Conservation (phyloP, 2,888 invertebrate genomes). For the Prenolepis imparis region DNA sequence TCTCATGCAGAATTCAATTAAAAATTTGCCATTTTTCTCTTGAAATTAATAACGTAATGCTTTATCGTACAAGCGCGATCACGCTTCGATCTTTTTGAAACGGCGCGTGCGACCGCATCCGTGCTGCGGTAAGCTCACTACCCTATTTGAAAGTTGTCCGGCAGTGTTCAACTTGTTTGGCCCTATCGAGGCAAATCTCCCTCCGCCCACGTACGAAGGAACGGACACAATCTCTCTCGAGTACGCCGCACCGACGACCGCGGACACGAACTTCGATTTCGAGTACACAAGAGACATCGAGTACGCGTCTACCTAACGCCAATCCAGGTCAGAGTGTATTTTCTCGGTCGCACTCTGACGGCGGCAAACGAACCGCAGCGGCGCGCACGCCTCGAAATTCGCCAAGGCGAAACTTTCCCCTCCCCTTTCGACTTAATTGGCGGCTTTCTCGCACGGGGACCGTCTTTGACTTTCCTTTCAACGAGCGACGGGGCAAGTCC, state of each 20-base stretch:
- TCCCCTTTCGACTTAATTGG: slow-evolving; percentile 75
- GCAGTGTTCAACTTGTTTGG: slow-evolving; percentile 66
- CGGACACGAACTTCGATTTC: slow-evolving; percentile 50
- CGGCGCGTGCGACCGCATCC: slow-evolving; percentile 26
- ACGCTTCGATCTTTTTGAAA: slow-evolving; percentile 12
- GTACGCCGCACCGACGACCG: slow-evolving; percentile 48
- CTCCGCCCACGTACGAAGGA: slow-evolving; percentile 45
- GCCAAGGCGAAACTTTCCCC: slow-evolving; percentile 59
- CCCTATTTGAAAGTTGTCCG: slow-evolving; percentile 62
- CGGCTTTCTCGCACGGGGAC: slow-evolving; percentile 62
- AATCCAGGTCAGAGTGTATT: slow-evolving; percentile 59
- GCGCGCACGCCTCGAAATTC: slow-evolving; percentile 39
- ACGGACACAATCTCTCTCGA: slow-evolving; percentile 60
- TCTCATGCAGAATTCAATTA: not conserved
- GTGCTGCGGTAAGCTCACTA: slow-evolving; percentile 43
- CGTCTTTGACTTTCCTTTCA: slow-evolving; percentile 58
- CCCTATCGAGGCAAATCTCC: slow-evolving; percentile 63
- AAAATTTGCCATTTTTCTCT: not conserved
- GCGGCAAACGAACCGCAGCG: slow-evolving; percentile 60
- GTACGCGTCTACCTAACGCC: slow-evolving; percentile 32
- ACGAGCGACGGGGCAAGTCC: slow-evolving; percentile 34
- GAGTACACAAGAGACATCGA: slow-evolving; percentile 48
- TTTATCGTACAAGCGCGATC: not conserved
- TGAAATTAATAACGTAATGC: not conserved
- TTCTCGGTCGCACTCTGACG: slow-evolving; percentile 53